Evolutionary conservation across 2,888 invertebrate species (phyloP).

Genomic region (Reticulitermes lucifugus): DNA sequence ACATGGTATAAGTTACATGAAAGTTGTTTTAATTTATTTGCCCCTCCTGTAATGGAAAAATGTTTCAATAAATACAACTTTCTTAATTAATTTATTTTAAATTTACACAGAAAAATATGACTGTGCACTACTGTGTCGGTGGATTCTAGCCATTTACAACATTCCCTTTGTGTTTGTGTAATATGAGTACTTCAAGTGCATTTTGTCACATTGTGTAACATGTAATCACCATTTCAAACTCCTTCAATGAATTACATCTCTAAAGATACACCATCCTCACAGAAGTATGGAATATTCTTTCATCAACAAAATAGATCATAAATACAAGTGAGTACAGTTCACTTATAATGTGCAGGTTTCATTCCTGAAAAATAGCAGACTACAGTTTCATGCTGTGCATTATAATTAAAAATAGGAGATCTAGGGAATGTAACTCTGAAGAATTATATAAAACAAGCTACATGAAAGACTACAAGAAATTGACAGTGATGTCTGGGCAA

Average conservation of each 20-base stretch:
- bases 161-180: background rate
- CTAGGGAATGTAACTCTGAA: background rate
- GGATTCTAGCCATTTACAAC: background rate
- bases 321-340: background rate
- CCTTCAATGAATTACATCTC: background rate
- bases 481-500: too few relatives aligned
- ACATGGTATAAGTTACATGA: background rate
- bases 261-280: background rate
- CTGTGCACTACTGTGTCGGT: background rate
- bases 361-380: too few relatives aligned
- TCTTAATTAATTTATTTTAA: background rate
- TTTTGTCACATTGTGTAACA: background rate
- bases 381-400: too few relatives aligned
- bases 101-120: too few relatives aligned
- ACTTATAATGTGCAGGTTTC: background rate
- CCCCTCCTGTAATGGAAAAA: background rate
- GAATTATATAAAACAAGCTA: too few relatives aligned
- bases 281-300: background rate
- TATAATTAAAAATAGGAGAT: background rate
- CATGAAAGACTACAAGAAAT: too few relatives aligned
- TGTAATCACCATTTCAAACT: background rate
- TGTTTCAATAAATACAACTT: background rate
- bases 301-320: background rate
- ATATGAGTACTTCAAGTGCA: background rate
- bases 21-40: background rate